Base-by-base conservation (phyloP, 2,888 invertebrate genomes). In the Andrena trimmerana region DNA sequence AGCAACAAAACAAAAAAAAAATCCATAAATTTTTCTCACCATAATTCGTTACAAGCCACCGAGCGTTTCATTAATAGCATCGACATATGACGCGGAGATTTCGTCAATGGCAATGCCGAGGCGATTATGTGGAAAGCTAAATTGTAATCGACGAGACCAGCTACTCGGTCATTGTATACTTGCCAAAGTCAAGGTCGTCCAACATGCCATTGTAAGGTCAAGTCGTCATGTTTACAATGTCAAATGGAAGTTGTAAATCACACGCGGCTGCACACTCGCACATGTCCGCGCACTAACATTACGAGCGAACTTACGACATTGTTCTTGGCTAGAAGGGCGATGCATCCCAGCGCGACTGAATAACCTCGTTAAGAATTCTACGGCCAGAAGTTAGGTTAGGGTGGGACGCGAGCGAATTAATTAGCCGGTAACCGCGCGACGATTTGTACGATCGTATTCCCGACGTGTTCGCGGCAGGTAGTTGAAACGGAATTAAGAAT, bases 171-270 rank as follows among this genome's bases (percentile, higher is more conserved):
- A 83, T 83, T 80, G 82, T 78, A 59, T 83, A 78, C 68, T 78
- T 74, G 79, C 78, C 88, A 89, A 90, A 92, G 91, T 92, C 92
- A 92, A 92, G 92, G 92, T 88, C 91, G 88, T 88, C 84, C 85
- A 86, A 90, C 86, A 83, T 86, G 81, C 83, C 81, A 82, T 71
- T 77, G 73, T 87, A 88, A 88, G 88, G 87, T 88, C 85, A 88
- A 81, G 75, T 72, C 66, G 65, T 82, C 74, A 73, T 80, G 83
- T 83, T 79, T 77, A 83, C 84, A 84, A 78, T 83, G 75, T 78
- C 84, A 83, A 83, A 75, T 72, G 54, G 70, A 8, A 76, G 60
- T 57, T 78, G 69, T 78, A 84, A 83, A 78, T 84, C 72, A 72
- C 72, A 68, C 68, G 33, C 69, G 7, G 66, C 31, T 71, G 65